Base-by-base conservation (phyloP, 2,888 invertebrate species). In the Lasioglossum oenotherae region DNA sequence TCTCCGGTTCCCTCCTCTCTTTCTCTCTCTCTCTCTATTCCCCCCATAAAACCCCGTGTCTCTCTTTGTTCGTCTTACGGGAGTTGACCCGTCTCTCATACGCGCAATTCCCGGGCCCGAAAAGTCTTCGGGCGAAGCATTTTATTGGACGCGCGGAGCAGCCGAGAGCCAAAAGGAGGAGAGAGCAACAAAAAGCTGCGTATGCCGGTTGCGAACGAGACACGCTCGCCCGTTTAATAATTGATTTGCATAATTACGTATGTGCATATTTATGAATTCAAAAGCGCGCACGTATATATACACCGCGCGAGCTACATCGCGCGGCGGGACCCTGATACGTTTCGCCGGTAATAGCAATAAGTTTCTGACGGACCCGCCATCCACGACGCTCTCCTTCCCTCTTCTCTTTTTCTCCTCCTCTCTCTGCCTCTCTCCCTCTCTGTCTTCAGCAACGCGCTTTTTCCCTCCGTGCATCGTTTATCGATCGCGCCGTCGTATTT, bases 211-310 rank as follows among this genome's bases (percentile, higher is more conserved):
- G 84, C 89, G 86, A 89, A 84, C 86, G 84, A 87, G 85, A 86
- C 64, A 64, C 80, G 80, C 81, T 86, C 88, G 84, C 82, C 78
- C 71, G 86, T 85, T 89, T 89, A 89, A 89, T 89, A 89, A 89
- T 89, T 89, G 89, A 89, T 89, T 89, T 89, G 89, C 89, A 89
- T 89, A 89, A 89, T 89, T 85, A 89, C 88, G 89, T 88, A 89
- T 89, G 89, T 89, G 89, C 89, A 89, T 89, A 89, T 89, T 89
- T 89, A 89, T 89, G 89, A 89, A 89, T 89, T 89, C 89, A 87
- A 89, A 71, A 89, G 89, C 88, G 82, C 84, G 64, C 64, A 31
- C 64, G 14, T 19, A 31, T 31, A 35, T 64, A 31, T 23, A 31
- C 64, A 83, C 85, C 86, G 84, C 86, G 35, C 67, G 38, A 67